phyloP scores from a whole-genome alignment of 2,113 vertebrate species.

The Epinephelus fuscoguttatus region DNA sequence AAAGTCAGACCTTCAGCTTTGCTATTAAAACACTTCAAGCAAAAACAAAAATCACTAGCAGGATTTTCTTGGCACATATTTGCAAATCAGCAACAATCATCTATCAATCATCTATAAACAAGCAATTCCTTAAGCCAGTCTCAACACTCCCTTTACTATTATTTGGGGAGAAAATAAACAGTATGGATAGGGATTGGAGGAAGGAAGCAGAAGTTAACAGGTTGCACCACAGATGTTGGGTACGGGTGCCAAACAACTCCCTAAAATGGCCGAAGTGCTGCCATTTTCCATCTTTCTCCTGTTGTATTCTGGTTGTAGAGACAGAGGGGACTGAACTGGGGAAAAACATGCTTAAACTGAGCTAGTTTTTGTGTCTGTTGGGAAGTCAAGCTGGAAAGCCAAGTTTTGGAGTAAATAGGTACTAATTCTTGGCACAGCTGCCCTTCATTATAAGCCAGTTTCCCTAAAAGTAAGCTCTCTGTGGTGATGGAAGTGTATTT shows the following conservation, averaged over 20 bases:
- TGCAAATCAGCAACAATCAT: not conserved
- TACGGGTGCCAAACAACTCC: slow-evolving; percentile 55
- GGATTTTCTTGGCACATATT: not conserved
- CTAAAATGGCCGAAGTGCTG: slow-evolving; percentile 77
- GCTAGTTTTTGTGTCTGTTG: slow-evolving; percentile 44
- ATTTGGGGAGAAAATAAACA: slow-evolving; percentile 1
- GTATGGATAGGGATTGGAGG: slow-evolving; percentile 15
- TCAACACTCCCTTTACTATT: not conserved
- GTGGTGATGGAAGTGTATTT: not conserved
- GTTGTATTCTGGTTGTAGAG: slow-evolving; percentile 43
- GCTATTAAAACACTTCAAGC: slow-evolving; percentile 19
- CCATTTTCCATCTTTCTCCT: slow-evolving; percentile 71
- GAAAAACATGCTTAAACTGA: slow-evolving; percentile 48
- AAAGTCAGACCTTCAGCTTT: slow-evolving; percentile 41
- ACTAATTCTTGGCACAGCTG: slow-evolving; percentile 33
- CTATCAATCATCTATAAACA: not conserved
- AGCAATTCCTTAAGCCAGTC: not conserved
- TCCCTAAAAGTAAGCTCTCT: slow-evolving; percentile 39
- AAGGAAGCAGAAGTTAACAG: slow-evolving; percentile 50
- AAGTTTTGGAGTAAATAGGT: slow-evolving; percentile 44
- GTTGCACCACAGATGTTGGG: slow-evolving; percentile 63
- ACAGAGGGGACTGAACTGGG: slow-evolving; percentile 16
- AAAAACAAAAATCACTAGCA: slow-evolving; percentile 2
- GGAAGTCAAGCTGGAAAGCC: slow-evolving; percentile 25
- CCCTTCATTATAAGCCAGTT: slow-evolving; percentile 42